Base-by-base conservation (phyloP, 2,888 invertebrate genomes). In the Drosophila incognita region DNA sequence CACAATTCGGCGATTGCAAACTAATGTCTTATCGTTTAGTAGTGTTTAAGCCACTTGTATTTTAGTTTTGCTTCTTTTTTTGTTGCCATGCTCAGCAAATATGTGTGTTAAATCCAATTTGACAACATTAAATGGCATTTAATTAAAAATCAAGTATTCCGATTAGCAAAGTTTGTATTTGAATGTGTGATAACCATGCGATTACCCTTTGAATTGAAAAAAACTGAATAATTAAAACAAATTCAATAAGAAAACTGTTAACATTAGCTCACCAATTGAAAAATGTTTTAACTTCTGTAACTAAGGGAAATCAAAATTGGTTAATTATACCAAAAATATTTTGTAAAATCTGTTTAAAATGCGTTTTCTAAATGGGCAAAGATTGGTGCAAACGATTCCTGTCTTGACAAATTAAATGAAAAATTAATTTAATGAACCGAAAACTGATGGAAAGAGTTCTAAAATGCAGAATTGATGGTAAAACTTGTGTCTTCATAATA, bases 21-120 rank as follows among this genome's bases (percentile, higher is more conserved):
- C 24, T 7, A 15, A 46, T 46, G 24, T 15, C 46, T 15, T 15
- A 8, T 46, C 24, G 21, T 7, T 18, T 10, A 4, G 8, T 0
- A 15, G 36, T 36, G 15, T 15, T 46, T 24, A 42, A 18, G 7
- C 38, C 5, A n/a, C 40, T n/a, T 21, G 31, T 2, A 38, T 4
- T 8, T 18, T 38, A 3, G 8, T 35, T 18, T 18, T 29, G 35
- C 29, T 29, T 7, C 7, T 36, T 29, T 64, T 58, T 4, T 54
- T 58, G 56, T 62, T 42, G 31, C 2, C 57, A 42, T 42, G 52
- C 51, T 56, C 48, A 33, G 59, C 61, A 64, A 54, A 58, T 75
- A 40, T 60, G 40, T 66, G 59, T 65, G 69, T 42, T 78, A 29
- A 77, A 64, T 57, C 40, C 27, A 78, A 74, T 78, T 78, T 69